A percentile compares a stretch with the other conserved stretches of the same genome.
phyloP scores from a whole-genome alignment of 2,888 invertebrate genomes.

The Fissipunctia ypsillon region DNA sequence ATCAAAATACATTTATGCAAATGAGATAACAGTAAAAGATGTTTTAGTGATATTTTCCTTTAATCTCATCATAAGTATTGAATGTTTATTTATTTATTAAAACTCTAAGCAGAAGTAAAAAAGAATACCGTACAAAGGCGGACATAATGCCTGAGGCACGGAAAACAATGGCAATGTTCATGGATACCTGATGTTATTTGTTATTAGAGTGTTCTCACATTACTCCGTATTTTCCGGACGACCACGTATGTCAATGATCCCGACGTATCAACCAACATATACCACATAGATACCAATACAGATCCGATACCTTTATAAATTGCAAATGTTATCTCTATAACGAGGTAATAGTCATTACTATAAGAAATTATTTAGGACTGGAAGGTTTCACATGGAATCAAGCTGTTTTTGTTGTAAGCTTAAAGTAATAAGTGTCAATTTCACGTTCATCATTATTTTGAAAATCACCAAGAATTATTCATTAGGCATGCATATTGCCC shows the following conservation, averaged over 20 bases:
- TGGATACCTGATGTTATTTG: constrained; percentile 57
- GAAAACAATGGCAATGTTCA: too few species aligned
- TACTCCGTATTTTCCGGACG: constrained; percentile 59
- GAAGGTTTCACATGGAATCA: neutral
- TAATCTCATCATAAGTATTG: constrained; percentile 53
- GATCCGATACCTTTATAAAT: constrained; percentile 10
- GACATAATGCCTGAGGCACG: too few species aligned
- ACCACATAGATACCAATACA: neutral
- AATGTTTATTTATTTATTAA: too few species aligned
- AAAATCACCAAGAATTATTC: neutral
- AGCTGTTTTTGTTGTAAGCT: neutral
- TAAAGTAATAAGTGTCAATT: neutral
- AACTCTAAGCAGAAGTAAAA: too few species aligned
- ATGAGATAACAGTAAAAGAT: constrained; percentile 59
- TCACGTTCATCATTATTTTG: neutral
- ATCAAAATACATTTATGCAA: constrained; percentile 63
- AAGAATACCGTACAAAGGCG: too few species aligned
- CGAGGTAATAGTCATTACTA: neutral
- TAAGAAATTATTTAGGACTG: neutral
- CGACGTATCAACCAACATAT: constrained; percentile 4
- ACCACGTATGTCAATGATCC: constrained; percentile 46
- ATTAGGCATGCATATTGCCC: neutral
- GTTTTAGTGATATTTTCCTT: constrained; percentile 59
- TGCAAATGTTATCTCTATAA: constrained; percentile 11
- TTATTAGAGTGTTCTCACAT: constrained; percentile 61